Evolutionary conservation across 2,113 vertebrate species (phyloP).

Genomic region (Elanus axillaris): DNA sequence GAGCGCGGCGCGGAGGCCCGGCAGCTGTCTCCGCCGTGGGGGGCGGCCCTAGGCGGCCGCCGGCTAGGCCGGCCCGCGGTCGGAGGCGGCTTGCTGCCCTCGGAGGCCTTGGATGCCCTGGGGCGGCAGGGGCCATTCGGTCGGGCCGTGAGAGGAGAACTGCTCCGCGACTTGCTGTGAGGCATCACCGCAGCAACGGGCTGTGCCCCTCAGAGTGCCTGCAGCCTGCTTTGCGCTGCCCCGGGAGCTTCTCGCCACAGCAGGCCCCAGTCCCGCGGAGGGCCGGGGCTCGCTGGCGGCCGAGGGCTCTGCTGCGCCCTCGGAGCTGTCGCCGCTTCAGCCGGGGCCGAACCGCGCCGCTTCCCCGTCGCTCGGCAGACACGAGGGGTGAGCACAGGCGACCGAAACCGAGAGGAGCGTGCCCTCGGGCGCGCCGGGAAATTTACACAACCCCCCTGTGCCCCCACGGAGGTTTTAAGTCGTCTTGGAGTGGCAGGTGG

Average conservation of each 20-base stretch:
- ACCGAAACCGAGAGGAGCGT: background rate
- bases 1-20: background rate
- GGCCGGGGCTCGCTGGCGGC: no score
- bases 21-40: background rate
- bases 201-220: background rate
- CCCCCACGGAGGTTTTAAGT: fast-evolving
- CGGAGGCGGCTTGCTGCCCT: no score
- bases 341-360: background rate
- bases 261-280: fast-evolving
- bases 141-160: fast-evolving
- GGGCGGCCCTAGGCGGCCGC: background rate
- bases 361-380: fast-evolving
- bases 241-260: no score
- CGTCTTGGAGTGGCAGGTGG: no score
- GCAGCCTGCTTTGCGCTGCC: background rate
- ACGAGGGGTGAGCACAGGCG: fast-evolving
- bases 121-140: fast-evolving
- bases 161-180: fast-evolving
- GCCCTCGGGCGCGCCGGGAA: fast-evolving
- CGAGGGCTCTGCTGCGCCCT: background rate
- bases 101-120: background rate
- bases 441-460: fast-evolving
- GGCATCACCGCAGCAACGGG: fast-evolving
- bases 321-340: background rate
- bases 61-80: background rate